These are phyloP conservation scores for Pygocentrus nattereri DNA, from an alignment of 2,797 vertebrate genomes.

Conservation along the genomic window DNA sequence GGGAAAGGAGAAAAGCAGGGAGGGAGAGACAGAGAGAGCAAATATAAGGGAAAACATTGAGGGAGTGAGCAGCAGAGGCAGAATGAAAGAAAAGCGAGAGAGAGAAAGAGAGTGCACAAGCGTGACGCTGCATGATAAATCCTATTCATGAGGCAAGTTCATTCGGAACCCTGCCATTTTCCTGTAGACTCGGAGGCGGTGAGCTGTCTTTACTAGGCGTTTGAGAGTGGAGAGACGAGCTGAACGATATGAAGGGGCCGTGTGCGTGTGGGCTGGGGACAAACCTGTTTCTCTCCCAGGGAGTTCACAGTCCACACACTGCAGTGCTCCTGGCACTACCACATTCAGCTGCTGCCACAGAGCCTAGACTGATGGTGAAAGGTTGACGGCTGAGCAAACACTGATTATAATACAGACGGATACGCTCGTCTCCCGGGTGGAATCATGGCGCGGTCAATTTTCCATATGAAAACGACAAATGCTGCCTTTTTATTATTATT, in stretches of 20 bases:
- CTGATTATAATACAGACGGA: slow-evolving; percentile 18
- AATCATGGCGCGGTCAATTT: not conserved
- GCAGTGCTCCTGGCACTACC: slow-evolving; percentile 4
- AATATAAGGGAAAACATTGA: slow-evolving; percentile 24
- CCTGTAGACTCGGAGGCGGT: slow-evolving; percentile 23
- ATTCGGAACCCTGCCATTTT: slow-evolving; percentile 48
- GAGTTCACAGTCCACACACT: slow-evolving; percentile 10
- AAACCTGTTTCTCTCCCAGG: slow-evolving; percentile 9
- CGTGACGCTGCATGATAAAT: slow-evolving; percentile 52
- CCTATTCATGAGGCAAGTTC: slow-evolving; percentile 47
- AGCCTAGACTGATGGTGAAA: slow-evolving; percentile 21
- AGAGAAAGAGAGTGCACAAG: slow-evolving; percentile 19
- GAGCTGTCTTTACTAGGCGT: slow-evolving; percentile 40
- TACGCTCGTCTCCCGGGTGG: not conserved
- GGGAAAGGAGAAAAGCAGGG: not conserved
- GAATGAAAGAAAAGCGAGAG: slow-evolving; percentile 4
- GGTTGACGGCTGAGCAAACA: slow-evolving; percentile 13
- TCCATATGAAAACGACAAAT: not conserved
- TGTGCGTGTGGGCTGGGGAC: slow-evolving; percentile 1
- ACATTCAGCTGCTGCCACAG: slow-evolving; percentile 18
- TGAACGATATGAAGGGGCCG: slow-evolving; percentile 28
- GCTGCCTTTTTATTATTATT: not conserved
- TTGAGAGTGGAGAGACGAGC: slow-evolving; percentile 26
- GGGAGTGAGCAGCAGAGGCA: not conserved
- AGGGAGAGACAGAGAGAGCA: slow-evolving; percentile 1